A percentile compares a stretch with the other conserved stretches of the same genome.
These are phyloP conservation scores for Probosciger aterrimus DNA, from an alignment of 2,113 vertebrate genomes.

Conservation along the genomic window DNA sequence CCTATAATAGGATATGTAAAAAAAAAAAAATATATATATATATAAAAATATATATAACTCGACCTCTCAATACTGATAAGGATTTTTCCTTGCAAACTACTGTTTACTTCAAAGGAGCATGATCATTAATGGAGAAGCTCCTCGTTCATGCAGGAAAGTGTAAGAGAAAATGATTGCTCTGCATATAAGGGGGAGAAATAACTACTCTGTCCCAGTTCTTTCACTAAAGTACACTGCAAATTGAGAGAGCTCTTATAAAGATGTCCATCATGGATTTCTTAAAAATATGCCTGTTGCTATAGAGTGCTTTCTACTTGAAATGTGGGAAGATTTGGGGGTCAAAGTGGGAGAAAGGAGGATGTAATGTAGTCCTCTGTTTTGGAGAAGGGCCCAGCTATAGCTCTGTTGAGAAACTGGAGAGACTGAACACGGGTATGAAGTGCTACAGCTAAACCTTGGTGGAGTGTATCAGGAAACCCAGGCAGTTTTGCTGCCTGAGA, in stretches of 20 bases:
- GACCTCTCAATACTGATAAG: neutral
- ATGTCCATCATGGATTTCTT: neutral
- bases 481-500: neutral
- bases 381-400: neutral
- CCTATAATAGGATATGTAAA: neutral
- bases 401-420: neutral
- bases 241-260: neutral
- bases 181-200: neutral
- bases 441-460: neutral
- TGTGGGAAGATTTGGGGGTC: neutral
- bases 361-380: neutral
- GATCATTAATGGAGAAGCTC: neutral
- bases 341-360: neutral
- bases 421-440: neutral
- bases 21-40: neutral
- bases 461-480: neutral
- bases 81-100: neutral
- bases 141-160: neutral
- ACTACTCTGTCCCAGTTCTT: neutral
- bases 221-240: neutral
- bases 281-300: neutral
- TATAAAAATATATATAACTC: neutral
- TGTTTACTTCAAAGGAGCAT: neutral
- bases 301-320: neutral
- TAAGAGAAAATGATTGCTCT: neutral